Evolutionary conservation across 2,888 invertebrate species (phyloP).

Genomic region (Leucophenga montana): DNA sequence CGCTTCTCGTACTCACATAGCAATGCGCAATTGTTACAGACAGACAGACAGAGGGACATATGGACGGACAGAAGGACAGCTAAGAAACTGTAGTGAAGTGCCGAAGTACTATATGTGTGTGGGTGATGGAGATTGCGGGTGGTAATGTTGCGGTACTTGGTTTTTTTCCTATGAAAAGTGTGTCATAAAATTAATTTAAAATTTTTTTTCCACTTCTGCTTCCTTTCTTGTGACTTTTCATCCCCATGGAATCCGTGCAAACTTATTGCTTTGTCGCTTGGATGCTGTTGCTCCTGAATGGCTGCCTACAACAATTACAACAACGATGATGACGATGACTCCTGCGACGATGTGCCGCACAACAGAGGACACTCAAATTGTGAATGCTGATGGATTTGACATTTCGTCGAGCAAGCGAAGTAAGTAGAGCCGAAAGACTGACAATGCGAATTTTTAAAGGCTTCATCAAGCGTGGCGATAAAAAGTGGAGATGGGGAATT

Average conservation of each 20-base stretch:
- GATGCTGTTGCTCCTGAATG: constrained; percentile 38
- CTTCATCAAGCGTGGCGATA: constrained; percentile 26
- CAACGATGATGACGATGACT: constrained; percentile 41
- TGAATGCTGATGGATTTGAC: constrained; percentile 71
- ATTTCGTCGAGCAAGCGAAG: constrained; percentile 68
- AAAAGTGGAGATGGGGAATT: neutral
- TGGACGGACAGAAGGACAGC: neutral
- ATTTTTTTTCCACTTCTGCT: constrained; percentile 51
- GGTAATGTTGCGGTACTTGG: constrained; percentile 6
- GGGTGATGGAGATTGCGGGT: constrained; percentile 17
- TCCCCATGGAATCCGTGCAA: constrained; percentile 61
- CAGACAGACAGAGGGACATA: constrained; percentile 41
- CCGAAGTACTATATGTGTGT: constrained; percentile 46
- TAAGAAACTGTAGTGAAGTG: constrained; percentile 37
- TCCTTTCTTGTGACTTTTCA: constrained; percentile 57
- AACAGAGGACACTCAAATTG: constrained; percentile 72
- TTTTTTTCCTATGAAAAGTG: constrained; percentile 61
- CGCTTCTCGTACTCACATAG: constrained; percentile 50
- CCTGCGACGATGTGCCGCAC: neutral
- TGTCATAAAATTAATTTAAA: constrained; percentile 66
- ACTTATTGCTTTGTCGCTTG: constrained; percentile 31
- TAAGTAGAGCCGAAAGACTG: constrained; percentile 61
- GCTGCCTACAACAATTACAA: constrained; percentile 45
- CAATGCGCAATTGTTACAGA: constrained; percentile 66
- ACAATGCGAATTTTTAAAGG: constrained; percentile 61